Percentiles rank a stretch among this genome's conserved stretches.
Conservation (phyloP, 2,888 invertebrate species). For the Dendrolimus pini region DNA sequence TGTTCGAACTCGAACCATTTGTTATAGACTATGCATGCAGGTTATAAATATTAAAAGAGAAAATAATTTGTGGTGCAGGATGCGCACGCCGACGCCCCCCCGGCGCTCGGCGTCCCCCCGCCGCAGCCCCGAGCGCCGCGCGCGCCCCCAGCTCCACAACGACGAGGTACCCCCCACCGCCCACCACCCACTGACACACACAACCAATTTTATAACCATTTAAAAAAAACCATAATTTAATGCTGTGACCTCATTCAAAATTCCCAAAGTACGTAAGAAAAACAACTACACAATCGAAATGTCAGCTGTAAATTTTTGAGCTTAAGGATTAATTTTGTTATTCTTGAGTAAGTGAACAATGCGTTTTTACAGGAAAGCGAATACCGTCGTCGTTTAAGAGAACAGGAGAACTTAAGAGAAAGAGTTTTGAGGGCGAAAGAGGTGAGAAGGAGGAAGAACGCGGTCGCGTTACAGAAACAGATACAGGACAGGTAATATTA, state of each 20-base stretch:
- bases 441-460: conserved; percentile 51
- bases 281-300: too few species aligned
- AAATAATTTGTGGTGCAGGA: conserved; percentile 22
- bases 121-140: conserved; percentile 23
- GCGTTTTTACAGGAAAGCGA: conserved; percentile 45
- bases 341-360: too few species aligned
- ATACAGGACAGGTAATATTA: conserved; percentile 31
- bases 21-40: too few species aligned
- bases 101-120: conserved; percentile 28
- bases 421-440: conserved; percentile 64
- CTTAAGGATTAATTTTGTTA: too few species aligned
- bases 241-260: too few species aligned
- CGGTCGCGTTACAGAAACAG: conserved; percentile 40
- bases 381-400: conserved; percentile 52
- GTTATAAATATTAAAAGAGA: too few species aligned
- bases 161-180: conserved; percentile 32
- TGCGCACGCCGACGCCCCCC: conserved; percentile 36
- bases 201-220: too few species aligned
- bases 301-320: too few species aligned
- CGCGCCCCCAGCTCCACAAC: conserved; percentile 10
- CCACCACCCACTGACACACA: not conserved
- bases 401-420: conserved; percentile 60
- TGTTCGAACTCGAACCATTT: too few species aligned
- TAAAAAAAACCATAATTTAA: too few species aligned
- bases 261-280: too few species aligned